Conservation (phyloP, 2,113 vertebrate genomes). For the Corythornis vintsioides region DNA sequence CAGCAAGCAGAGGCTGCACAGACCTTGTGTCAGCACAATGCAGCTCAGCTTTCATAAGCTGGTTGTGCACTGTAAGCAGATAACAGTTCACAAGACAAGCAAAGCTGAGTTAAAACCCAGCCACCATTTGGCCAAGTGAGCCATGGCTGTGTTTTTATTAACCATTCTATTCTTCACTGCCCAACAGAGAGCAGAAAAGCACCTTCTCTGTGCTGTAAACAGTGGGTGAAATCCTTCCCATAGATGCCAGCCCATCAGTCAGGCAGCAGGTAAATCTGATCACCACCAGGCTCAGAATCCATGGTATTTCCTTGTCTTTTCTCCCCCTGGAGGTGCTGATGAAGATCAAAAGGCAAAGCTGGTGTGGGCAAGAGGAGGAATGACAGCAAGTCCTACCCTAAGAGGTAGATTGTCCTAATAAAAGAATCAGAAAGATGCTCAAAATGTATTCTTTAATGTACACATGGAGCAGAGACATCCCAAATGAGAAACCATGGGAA, state of each 20-base stretch:
- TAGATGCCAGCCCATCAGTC: neutral
- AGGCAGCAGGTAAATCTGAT: neutral
- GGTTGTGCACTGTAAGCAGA: slow-evolving; percentile 38
- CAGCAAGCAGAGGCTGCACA: neutral
- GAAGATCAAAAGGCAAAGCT: neutral
- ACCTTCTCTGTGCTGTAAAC: neutral
- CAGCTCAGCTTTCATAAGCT: slow-evolving; percentile 50
- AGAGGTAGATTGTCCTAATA: neutral
- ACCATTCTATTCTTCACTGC: neutral
- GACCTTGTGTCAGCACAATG: slow-evolving; percentile 23
- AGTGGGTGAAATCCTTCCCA: neutral
- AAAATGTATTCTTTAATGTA: neutral
- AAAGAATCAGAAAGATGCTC: neutral
- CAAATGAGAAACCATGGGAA: neutral
- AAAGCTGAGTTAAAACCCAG: slow-evolving; percentile 43
- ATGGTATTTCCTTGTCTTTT: neutral
- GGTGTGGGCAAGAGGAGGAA: neutral
- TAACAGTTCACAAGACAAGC: slow-evolving; percentile 46
- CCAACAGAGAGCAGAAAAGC: neutral
- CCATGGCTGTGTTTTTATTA: neutral
- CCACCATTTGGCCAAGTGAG: neutral
- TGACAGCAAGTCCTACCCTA: neutral
- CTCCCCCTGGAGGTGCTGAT: neutral
- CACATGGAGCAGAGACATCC: neutral
- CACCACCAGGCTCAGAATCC: neutral